These are phyloP conservation scores for Spodoptera litura DNA, from an alignment of 1,140 invertebrate species.

Conservation along the genomic window DNA sequence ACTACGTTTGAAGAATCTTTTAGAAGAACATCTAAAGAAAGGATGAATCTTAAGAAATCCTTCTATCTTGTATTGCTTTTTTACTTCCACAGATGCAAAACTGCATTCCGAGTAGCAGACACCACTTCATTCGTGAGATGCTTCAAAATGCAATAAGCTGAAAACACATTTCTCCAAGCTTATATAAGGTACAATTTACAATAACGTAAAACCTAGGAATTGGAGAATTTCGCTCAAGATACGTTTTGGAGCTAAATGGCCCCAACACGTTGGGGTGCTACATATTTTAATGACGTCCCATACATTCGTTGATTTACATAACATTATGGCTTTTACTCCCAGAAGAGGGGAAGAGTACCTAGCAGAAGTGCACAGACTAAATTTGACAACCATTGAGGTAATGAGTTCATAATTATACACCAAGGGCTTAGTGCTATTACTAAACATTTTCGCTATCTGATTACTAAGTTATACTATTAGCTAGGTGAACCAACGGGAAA, in stretches of 20 bases:
- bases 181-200: conserved; percentile 1
- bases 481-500: too few species aligned
- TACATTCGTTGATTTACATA: conserved; percentile 9
- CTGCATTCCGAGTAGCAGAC: conserved; percentile 10
- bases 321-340: too few species aligned
- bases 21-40: neutral
- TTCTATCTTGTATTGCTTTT: neutral
- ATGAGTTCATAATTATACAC: too few species aligned
- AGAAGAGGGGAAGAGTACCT: too few species aligned
- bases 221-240: conserved; percentile 9
- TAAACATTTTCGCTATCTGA: too few species aligned
- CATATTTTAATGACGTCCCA: conserved; percentile 23
- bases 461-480: too few species aligned
- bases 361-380: too few species aligned
- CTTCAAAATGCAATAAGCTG: conserved; percentile 25
- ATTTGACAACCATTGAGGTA: too few species aligned
- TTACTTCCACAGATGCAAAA: conserved; percentile 6
- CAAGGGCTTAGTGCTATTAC: too few species aligned
- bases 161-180: conserved; percentile 19
- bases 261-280: neutral
- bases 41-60: neutral
- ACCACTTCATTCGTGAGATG: conserved; percentile 19
- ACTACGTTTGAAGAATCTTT: too few species aligned
- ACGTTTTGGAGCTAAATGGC: conserved; percentile 20
- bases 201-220: neutral